Conservation (phyloP, 2,113 vertebrate species). For the Ameiurus melas region DNA sequence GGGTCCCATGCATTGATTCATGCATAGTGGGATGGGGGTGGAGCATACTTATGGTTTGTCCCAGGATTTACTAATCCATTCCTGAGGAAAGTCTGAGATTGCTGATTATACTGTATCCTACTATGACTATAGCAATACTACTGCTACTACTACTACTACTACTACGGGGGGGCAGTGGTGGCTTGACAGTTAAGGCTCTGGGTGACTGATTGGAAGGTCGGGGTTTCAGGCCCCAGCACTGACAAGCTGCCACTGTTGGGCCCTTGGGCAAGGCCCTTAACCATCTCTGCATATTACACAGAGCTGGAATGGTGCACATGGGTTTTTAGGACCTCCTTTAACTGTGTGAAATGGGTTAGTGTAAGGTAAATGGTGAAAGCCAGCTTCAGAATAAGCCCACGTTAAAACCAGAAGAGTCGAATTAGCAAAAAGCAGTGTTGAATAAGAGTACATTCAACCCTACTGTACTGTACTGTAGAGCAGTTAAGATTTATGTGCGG, state of each 20-base stretch:
- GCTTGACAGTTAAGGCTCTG: too few relatives aligned
- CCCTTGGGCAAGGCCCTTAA: too few relatives aligned
- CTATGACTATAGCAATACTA: neutral
- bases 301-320: neutral
- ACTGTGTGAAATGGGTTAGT: neutral
- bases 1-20: neutral
- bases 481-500: neutral
- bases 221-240: too few relatives aligned
- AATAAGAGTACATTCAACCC: neutral
- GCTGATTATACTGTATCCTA: neutral
- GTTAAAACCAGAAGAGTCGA: neutral
- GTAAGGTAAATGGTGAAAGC: neutral
- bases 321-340: neutral
- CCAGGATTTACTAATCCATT: neutral
- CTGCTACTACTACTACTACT: neutral
- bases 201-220: too few relatives aligned
- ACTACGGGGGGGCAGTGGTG: too few relatives aligned
- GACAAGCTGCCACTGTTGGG: too few relatives aligned
- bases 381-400: neutral
- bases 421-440: too few relatives aligned
- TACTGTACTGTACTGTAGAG: neutral
- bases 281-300: neutral
- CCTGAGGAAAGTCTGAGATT: neutral
- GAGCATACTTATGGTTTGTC: neutral
- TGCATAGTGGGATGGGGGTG: neutral